Evolutionary conservation across 2,113 vertebrate genomes (phyloP).

Genomic region (Cyanistes caeruleus): DNA sequence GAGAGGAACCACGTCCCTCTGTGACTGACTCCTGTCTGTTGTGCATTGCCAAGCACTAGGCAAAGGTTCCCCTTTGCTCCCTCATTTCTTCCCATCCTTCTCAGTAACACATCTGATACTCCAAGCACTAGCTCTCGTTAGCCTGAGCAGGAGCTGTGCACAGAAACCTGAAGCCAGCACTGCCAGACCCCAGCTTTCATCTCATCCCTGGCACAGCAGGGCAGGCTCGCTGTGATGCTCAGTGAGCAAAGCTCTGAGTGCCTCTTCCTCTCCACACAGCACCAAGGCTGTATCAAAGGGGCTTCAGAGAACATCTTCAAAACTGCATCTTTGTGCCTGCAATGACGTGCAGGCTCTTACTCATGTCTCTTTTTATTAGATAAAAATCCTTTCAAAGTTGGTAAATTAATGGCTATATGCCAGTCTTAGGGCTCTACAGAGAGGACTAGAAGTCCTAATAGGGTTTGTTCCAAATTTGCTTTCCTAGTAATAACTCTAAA

Average conservation of each 20-base stretch:
- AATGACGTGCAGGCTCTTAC: slow-evolving; percentile 7
- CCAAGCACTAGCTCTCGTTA: rapidly evolving
- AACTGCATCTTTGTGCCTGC: neutral
- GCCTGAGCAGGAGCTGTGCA: neutral
- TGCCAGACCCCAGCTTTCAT: neutral
- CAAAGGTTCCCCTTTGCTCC: neutral
- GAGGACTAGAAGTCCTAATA: neutral
- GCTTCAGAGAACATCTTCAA: neutral
- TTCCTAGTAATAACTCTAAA: slow-evolving; percentile 17
- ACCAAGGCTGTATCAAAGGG: neutral
- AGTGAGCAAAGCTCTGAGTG: neutral
- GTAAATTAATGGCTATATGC: slow-evolving; percentile 35
- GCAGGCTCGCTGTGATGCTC: rapidly evolving
- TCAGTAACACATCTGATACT: neutral
- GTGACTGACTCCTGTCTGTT: neutral
- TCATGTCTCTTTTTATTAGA: slow-evolving; percentile 52
- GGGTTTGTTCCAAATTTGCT: slow-evolving; percentile 9
- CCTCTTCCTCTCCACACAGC: neutral
- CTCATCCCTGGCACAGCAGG: rapidly evolving
- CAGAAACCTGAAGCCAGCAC: neutral
- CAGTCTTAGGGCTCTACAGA: neutral
- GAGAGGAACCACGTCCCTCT: neutral
- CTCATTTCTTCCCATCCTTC: neutral
- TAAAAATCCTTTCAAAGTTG: slow-evolving; percentile 64
- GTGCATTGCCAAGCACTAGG: neutral